phyloP scores from a whole-genome alignment of 2,888 invertebrate genomes.

The Ichneumon xanthorius region DNA sequence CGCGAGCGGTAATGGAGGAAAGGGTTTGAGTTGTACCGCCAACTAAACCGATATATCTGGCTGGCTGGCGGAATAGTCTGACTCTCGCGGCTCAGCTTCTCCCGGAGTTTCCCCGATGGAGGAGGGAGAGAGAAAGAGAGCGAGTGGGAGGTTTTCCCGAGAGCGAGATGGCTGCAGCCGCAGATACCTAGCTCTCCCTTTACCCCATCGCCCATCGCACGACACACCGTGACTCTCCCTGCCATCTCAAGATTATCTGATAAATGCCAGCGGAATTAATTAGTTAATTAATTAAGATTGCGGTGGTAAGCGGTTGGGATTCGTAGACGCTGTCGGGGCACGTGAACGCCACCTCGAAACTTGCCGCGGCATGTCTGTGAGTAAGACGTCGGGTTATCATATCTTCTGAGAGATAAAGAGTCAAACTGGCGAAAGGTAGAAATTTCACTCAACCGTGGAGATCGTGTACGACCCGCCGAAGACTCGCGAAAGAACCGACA shows the following conservation, averaged over 20 bases:
- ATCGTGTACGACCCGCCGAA: not conserved
- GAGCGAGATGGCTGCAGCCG: slow-evolving; percentile 39
- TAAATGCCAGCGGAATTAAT: slow-evolving; percentile 79
- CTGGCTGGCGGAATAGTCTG: slow-evolving; percentile 52
- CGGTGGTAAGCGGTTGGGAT: slow-evolving; percentile 59
- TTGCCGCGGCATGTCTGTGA: slow-evolving; percentile 22
- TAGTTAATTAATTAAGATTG: slow-evolving; percentile 80
- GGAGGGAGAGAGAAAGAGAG: slow-evolving; percentile 21
- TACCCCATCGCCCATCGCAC: slow-evolving; percentile 54
- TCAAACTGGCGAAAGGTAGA: not conserved
- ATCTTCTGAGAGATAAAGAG: not conserved
- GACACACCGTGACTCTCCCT: slow-evolving; percentile 31
- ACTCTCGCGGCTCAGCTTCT: slow-evolving; percentile 63
- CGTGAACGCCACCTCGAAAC: slow-evolving; percentile 26
- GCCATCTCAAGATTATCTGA: slow-evolving; percentile 76
- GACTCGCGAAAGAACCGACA: not conserved
- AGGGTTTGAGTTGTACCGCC: slow-evolving; percentile 76
- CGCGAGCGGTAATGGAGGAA: slow-evolving; percentile 70
- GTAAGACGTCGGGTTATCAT: slow-evolving; percentile 1
- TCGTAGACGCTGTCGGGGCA: slow-evolving; percentile 25
- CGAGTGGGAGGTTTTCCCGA: slow-evolving; percentile 43
- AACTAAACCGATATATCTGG: slow-evolving; percentile 80
- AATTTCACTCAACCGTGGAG: not conserved
- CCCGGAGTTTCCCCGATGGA: slow-evolving; percentile 72
- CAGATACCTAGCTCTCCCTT: slow-evolving; percentile 33